A percentile compares a stretch with the other conserved stretches of the same genome.
Conservation (phyloP, 2,113 vertebrate species). For the Rafetus swinhoei region DNA sequence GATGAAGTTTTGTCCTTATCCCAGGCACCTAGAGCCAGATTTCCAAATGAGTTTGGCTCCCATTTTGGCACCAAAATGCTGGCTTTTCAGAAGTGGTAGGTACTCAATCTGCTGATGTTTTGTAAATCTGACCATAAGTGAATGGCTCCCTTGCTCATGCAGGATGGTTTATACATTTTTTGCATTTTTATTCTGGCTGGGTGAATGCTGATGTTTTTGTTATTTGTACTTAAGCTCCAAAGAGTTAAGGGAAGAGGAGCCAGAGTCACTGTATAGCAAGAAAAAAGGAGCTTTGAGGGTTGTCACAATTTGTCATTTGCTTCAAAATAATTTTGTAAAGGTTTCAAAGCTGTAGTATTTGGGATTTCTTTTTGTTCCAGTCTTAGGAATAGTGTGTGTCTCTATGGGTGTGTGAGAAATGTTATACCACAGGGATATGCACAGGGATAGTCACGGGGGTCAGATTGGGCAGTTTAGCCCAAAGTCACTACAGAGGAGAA, state of each 20-base stretch:
- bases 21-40: neutral
- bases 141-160: slow-evolving; percentile 34
- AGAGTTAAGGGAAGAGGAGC: slow-evolving; percentile 1
- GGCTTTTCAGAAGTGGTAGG: neutral
- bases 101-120: neutral
- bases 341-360: slow-evolving; percentile 8
- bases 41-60: neutral
- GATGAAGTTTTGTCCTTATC: neutral
- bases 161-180: slow-evolving; percentile 23
- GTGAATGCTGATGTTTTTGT: slow-evolving; percentile 35
- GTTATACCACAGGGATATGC: too few species aligned
- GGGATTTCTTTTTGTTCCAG: neutral
- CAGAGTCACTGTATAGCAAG: slow-evolving; percentile 34
- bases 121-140: slow-evolving; percentile 42
- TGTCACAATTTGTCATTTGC: slow-evolving; percentile 13
- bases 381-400: neutral
- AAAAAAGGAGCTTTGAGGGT: slow-evolving; percentile 13
- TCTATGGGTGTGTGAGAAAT: neutral
- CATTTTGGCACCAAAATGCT: slow-evolving; percentile 42
- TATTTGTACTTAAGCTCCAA: slow-evolving; percentile 31
- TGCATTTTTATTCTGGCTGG: slow-evolving; percentile 34
- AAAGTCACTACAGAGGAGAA: too few species aligned
- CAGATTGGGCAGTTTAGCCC: too few species aligned
- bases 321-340: neutral
- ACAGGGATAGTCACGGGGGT: too few species aligned